phyloP scores from a whole-genome alignment of 2,797 vertebrate genomes.

The Tympanoctomys barrerae region DNA sequence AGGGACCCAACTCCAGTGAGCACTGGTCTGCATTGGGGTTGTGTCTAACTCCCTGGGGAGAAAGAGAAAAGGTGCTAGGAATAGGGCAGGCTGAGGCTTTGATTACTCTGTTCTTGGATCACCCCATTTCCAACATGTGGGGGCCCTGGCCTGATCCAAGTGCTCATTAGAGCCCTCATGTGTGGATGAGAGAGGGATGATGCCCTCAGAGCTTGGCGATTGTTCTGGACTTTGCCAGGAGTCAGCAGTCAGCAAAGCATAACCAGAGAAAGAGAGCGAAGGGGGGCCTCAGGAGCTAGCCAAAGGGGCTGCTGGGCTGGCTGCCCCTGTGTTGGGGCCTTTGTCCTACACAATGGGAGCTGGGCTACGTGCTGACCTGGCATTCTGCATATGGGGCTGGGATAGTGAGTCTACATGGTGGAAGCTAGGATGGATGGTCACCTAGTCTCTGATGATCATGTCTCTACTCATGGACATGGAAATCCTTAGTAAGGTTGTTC shows the following conservation, averaged over 20 bases:
- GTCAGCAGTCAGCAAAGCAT: conserved; percentile 84
- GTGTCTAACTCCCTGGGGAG: neutral
- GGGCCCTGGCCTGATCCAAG: neutral
- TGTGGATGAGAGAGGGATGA: conserved; percentile 31
- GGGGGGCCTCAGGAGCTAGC: conserved; percentile 66
- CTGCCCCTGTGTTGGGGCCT: conserved; percentile 63
- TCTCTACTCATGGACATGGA: neutral
- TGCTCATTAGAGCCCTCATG: conserved; percentile 49
- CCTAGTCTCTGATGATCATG: neutral
- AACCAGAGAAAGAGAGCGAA: conserved; percentile 77
- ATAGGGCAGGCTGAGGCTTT: neutral
- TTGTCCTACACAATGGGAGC: conserved; percentile 80
- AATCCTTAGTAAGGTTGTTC: neutral
- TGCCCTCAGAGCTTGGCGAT: conserved; percentile 76
- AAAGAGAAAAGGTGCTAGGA: neutral
- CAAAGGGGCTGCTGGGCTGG: conserved; percentile 75
- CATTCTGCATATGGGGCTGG: conserved; percentile 52
- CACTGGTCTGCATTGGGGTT: neutral
- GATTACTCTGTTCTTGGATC: conserved; percentile 18
- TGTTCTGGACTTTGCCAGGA: conserved; percentile 86
- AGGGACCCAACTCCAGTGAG: neutral
- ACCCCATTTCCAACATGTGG: neutral
- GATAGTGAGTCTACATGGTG: neutral
- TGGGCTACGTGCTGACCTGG: conserved; percentile 74
- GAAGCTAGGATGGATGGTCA: conserved; percentile 22